Percentiles rank a stretch among this genome's conserved stretches.
Evolutionary conservation across 2,113 vertebrate species (phyloP).

Genomic region (Suricata suricatta): DNA sequence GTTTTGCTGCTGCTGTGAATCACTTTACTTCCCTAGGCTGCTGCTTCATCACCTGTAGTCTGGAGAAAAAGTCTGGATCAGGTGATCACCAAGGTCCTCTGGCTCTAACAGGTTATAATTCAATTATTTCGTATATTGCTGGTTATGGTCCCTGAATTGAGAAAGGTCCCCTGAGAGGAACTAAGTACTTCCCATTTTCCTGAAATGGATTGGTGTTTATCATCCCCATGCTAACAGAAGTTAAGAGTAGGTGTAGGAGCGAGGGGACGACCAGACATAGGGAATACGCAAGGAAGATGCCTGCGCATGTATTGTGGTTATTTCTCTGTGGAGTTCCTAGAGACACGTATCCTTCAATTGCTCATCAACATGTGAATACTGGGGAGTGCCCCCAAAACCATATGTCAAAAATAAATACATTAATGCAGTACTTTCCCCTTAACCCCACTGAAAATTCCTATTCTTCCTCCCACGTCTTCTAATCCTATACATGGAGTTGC

Average conservation of each 20-base stretch:
- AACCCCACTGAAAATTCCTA: background rate
- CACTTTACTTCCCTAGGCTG: background rate
- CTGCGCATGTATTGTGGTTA: background rate
- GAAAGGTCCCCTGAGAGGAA: background rate
- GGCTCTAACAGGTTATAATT: background rate
- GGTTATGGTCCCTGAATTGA: background rate
- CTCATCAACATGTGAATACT: background rate
- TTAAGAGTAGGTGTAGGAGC: background rate
- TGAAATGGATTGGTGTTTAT: conserved; percentile 13
- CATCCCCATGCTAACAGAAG: background rate
- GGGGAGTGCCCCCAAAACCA: background rate
- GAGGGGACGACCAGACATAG: background rate
- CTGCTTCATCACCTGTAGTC: background rate
- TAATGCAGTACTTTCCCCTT: background rate
- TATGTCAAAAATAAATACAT: background rate
- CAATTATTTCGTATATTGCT: background rate
- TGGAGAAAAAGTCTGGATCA: background rate
- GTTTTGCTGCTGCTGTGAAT: background rate
- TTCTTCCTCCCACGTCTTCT: background rate
- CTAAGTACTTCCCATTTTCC: conserved; percentile 3
- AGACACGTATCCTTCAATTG: background rate
- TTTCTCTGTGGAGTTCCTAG: background rate
- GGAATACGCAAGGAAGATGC: background rate
- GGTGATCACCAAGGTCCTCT: background rate
- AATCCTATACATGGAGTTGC: background rate